Conservation (phyloP, 2,888 invertebrate genomes). For the Pollenia griseotomentosa region DNA sequence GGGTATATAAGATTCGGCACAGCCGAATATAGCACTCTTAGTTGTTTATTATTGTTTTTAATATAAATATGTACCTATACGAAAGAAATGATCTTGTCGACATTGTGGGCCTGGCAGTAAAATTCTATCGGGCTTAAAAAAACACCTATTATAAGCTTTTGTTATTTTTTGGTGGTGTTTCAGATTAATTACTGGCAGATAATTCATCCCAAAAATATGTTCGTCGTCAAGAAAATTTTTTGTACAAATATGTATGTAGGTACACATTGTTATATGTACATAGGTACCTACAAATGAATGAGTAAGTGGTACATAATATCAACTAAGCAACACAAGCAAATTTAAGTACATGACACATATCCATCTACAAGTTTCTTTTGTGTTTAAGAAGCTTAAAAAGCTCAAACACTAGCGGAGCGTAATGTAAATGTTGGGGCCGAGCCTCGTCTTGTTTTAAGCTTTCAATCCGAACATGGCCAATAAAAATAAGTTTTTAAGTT, state of each 20-base stretch:
- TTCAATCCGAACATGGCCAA: neutral
- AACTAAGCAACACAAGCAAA: neutral
- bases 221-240: neutral
- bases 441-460: neutral
- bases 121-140: too few species aligned
- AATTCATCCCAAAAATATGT: neutral
- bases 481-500: neutral
- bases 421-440: neutral
- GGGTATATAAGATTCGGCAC: too few species aligned
- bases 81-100: too few species aligned
- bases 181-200: neutral
- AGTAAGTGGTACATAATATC: neutral
- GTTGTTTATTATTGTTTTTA: too few species aligned
- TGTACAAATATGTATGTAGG: neutral
- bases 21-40: too few species aligned
- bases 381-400: constrained; percentile 8
- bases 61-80: too few species aligned
- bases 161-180: neutral
- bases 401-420: constrained; percentile 33
- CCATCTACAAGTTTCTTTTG: constrained; percentile 2
- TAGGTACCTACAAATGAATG: neutral
- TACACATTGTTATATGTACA: too few species aligned
- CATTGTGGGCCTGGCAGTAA: too few species aligned
- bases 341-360: constrained; percentile 8
- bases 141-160: neutral